Base-by-base conservation (phyloP, 2,113 vertebrate species). In the Sebastes fasciatus region DNA sequence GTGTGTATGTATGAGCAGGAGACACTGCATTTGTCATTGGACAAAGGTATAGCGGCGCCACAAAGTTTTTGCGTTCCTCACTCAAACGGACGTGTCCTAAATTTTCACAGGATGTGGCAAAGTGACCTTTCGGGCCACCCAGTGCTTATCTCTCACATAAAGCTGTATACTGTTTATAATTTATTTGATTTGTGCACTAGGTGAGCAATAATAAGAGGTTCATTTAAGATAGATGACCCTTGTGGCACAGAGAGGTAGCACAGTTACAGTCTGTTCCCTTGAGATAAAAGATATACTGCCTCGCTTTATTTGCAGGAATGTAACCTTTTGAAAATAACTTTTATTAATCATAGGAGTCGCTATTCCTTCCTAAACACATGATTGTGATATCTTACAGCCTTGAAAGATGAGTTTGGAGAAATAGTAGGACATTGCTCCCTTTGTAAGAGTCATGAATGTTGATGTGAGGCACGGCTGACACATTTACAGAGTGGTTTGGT, bases 21-120 rank as follows among this genome's bases (percentile, higher is more conserved):
- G 65, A 83, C 54, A 14, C 48, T 79, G 74, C 57, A 48, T 87
- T 88, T 89, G 87, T 92, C 87, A 84, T 86, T 89, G 79, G 79
- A 79, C 65, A 62, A 62, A 13, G 17, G 43, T 63, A 12, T 21
- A 74, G 46, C 8, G 0, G 66, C 71, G 67, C 46, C 63, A 60
- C 14, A 84, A 91, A 91, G 80, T 87, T 89, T 86, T 81, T 45
- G 49, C 76, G 46, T 76, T 54, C n/a, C 55, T 75, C 43, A 73
- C 62, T 60, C 23, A 60, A 42, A 86, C 63, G 68, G 49, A 83
- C 34, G 1, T n/a, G 72, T 65, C 60, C 60, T 75, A 61, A 21
- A 64, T 79, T 62, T 49, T 43, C 6, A n/a, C 65, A 70, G 54
- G 43, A 54, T 58, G 52, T 34, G 52, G 65, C 45, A 84, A 77